Conservation (phyloP, 2,797 vertebrate genomes). For the Loriculus beryllinus region DNA sequence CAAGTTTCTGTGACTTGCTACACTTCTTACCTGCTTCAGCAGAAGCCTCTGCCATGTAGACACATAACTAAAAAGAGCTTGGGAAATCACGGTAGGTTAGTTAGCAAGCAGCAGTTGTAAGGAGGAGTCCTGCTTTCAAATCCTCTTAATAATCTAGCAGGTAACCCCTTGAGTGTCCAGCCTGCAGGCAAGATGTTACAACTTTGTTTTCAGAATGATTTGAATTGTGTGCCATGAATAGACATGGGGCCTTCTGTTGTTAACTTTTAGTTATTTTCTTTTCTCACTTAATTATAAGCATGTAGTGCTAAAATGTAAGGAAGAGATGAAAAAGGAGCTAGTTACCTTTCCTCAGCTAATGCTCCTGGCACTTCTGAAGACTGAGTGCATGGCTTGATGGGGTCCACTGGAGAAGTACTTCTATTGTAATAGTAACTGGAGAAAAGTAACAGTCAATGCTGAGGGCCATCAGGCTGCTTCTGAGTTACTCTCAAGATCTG, state of each 20-base stretch:
- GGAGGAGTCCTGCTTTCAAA: neutral
- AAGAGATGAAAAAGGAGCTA: neutral
- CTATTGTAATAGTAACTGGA: rapidly evolving
- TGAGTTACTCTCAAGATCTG: neutral
- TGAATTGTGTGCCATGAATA: rapidly evolving
- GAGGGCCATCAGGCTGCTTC: rapidly evolving
- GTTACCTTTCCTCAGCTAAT: neutral
- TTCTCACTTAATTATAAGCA: neutral
- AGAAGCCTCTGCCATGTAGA: neutral
- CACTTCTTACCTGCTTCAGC: neutral
- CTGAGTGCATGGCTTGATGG: rapidly evolving
- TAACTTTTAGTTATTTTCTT: neutral
- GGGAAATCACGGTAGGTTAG: rapidly evolving
- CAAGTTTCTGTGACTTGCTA: rapidly evolving
- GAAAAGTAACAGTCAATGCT: rapidly evolving
- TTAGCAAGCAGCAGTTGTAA: neutral
- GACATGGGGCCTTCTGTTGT: neutral
- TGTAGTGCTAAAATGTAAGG: neutral
- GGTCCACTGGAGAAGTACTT: neutral
- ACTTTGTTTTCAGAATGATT: neutral
- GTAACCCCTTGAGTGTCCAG: neutral
- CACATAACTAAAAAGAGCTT: too few species aligned
- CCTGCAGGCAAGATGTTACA: rapidly evolving
- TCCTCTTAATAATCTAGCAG: neutral
- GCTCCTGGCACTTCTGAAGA: neutral